Base-by-base conservation (phyloP, 2,113 vertebrate genomes). In the Chionomys nivalis region DNA sequence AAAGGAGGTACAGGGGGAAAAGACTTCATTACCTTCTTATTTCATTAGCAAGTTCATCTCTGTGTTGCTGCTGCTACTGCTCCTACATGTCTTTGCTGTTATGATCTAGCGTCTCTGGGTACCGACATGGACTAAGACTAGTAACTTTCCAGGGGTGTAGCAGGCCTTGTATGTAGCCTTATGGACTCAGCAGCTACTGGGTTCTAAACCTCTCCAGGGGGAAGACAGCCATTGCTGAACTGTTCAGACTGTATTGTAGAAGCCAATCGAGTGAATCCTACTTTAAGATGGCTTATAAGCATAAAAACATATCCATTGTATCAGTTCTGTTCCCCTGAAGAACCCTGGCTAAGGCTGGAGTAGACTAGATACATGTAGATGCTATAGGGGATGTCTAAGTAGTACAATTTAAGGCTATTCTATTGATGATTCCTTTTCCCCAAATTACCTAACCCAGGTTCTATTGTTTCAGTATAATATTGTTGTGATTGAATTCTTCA, bases 361-460 rank as follows among this genome's bases (percentile, higher is more conserved):
- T 63, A 63, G 55, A 42, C 24, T 16, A 83, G 24, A 75, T 10
- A 4, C 9, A 72, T 3, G 0, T 1, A 17, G 7, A 13, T 28
- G 19, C 36, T 17, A 63, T 1, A 42, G 19, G 23, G 10, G 3
- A 4, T 9, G 21, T 21, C 0, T 21, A 7, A 31, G 6, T 31
- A 39, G 44, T 23, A 5, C 14, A 17, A 3, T 23, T n/a, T 70
- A 47, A 73, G 31, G 3, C 3, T 58, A 1, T 85, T 14, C 17
- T 63, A 23, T 33, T 52, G 19, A 19, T 55, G 23, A 36, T 6
- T 70, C 6, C 49, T 76, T 36, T 76, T 73, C 11, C 28, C 66
- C 17, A 76, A 23, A 39, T 87, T 82, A 36, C 31, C 36, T 55
- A 31, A 26, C 3, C 14, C 39, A 52, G 7, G 52, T 63, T 36